These are phyloP conservation scores for Hyppa rectilinea DNA, from an alignment of 2,888 invertebrate genomes.

Conservation along the genomic window DNA sequence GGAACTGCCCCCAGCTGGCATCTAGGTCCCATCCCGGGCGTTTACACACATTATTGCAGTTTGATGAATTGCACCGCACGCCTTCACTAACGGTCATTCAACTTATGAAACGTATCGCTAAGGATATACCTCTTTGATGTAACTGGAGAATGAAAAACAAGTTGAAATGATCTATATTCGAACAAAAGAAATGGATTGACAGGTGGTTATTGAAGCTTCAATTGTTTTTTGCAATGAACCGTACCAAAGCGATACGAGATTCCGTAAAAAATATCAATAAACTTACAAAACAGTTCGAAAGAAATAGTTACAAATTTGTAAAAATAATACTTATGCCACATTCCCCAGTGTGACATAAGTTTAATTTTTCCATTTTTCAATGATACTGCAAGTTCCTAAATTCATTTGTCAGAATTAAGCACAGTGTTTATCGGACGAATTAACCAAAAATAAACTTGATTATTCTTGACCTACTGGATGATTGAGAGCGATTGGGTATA, in stretches of 20 bases:
- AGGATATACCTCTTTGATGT: constrained; percentile 39
- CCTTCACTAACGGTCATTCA: constrained; percentile 81
- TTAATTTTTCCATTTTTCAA: no score
- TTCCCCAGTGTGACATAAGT: no score
- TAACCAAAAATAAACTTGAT: background rate
- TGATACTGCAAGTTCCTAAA: no score
- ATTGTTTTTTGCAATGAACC: constrained; percentile 14
- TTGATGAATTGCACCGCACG: constrained; percentile 84
- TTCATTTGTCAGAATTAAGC: background rate
- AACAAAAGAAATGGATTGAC: constrained; percentile 35
- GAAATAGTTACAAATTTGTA: background rate
- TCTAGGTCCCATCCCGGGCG: constrained; percentile 81
- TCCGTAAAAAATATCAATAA: background rate
- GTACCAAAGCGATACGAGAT: background rate
- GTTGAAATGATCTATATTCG: constrained; percentile 19
- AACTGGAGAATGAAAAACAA: constrained; percentile 36
- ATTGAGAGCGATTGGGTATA: background rate
- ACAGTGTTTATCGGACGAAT: background rate
- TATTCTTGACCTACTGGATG: background rate
- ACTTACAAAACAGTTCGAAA: background rate
- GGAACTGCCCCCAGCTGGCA: constrained; percentile 78
- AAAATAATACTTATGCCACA: constrained; percentile 2
- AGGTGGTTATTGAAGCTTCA: background rate
- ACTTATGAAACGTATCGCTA: constrained; percentile 69
- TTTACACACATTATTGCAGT: constrained; percentile 86